Evolutionary conservation across 2,888 invertebrate genomes (phyloP).

Genomic region (Mylabris sibirica): DNA sequence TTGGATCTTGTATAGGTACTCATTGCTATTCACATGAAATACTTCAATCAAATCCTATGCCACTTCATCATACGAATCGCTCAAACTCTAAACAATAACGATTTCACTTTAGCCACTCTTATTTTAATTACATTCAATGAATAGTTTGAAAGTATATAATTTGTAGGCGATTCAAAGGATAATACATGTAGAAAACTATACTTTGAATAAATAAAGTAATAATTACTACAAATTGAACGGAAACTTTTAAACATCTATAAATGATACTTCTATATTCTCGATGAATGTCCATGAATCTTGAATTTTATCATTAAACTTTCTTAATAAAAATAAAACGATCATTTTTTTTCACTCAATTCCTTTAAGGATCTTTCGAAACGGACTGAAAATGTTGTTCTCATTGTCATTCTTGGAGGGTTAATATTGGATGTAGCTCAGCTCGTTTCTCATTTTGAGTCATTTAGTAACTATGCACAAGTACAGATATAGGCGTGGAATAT

Average conservation of each 20-base stretch:
- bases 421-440: not conserved
- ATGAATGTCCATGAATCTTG: not conserved
- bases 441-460: slow-evolving; percentile 25
- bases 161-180: not conserved
- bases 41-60: not conserved
- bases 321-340: not conserved
- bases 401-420: slow-evolving; percentile 8
- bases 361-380: not conserved
- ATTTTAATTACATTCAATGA: not conserved
- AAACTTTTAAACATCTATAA: not conserved
- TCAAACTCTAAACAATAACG: not conserved
- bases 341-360: not conserved
- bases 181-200: not conserved
- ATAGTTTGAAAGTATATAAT: not conserved
- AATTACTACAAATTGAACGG: not conserved
- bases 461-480: slow-evolving; percentile 30
- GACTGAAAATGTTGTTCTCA: not conserved
- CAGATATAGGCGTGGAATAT: slow-evolving; percentile 26
- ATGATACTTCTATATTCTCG: not conserved
- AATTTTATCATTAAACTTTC: not conserved
- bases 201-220: not conserved
- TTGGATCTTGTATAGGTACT: slow-evolving; percentile 1
- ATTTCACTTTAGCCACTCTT: slow-evolving; percentile 1
- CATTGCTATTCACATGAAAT: slow-evolving; percentile 2
- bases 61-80: slow-evolving; percentile 1